A percentile compares a stretch with the other conserved stretches of the same genome.
Conservation (phyloP, 2,113 vertebrate genomes). For the Melanostigma gelatinosum region DNA sequence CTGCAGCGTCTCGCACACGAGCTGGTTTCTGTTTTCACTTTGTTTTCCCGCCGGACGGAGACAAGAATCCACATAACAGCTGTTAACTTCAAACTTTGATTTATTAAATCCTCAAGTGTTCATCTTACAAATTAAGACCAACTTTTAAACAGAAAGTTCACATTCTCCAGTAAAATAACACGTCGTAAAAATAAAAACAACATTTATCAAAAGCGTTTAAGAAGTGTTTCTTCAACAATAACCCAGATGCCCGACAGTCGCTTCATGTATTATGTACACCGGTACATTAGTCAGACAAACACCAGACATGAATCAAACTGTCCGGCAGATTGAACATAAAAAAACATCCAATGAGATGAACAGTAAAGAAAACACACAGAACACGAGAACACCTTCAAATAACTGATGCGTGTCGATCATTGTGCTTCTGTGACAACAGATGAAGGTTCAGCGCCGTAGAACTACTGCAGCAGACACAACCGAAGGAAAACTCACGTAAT, state of each 20-base stretch:
- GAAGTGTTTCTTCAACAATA: constrained; percentile 25
- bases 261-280: constrained; percentile 28
- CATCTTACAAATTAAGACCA: constrained; percentile 45
- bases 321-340: neutral
- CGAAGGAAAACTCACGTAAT: neutral
- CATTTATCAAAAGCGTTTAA: constrained; percentile 8
- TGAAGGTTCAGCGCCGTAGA: neutral
- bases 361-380: constrained; percentile 13
- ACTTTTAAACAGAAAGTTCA: constrained; percentile 52
- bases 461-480: neutral
- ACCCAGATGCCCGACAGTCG: constrained; percentile 29
- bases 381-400: neutral
- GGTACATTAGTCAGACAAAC: constrained; percentile 3
- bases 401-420: neutral
- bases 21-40: neutral
- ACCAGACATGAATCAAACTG: too few species aligned
- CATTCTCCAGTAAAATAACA: constrained; percentile 52
- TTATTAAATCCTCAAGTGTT: constrained; percentile 53
- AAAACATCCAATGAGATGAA: neutral
- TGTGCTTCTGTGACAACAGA: constrained; percentile 19
- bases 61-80: neutral
- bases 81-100: constrained; percentile 33
- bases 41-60: neutral
- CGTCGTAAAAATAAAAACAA: constrained; percentile 30
- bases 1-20: too few species aligned